phyloP scores from a whole-genome alignment of 2,888 invertebrate genomes.

The Teleiodes luculella region DNA sequence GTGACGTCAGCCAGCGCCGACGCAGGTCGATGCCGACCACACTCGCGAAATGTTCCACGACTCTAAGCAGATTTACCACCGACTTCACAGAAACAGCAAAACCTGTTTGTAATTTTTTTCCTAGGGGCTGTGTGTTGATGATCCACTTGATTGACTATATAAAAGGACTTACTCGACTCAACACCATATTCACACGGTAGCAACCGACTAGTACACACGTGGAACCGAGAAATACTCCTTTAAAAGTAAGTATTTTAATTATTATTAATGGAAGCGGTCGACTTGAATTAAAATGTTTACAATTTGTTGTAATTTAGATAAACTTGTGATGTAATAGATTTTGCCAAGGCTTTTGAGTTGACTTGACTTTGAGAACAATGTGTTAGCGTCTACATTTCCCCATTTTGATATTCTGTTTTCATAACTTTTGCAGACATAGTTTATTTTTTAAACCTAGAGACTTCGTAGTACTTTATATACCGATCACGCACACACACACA shows the following conservation, averaged over 20 bases:
- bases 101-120: conserved; percentile 15
- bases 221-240: neutral
- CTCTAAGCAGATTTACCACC: conserved; percentile 12
- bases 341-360: too few relatives aligned
- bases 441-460: too few relatives aligned
- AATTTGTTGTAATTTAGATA: too few relatives aligned
- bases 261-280: neutral
- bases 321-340: too few relatives aligned
- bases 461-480: too few relatives aligned
- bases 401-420: too few relatives aligned
- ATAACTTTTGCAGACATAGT: too few relatives aligned
- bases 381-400: too few relatives aligned
- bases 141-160: conserved; percentile 14
- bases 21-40: neutral
- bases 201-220: conserved; percentile 6
- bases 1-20: neutral
- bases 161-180: neutral
- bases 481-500: too few relatives aligned
- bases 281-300: neutral
- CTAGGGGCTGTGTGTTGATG: conserved; percentile 6
- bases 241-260: conserved; percentile 1
- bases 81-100: conserved; percentile 13
- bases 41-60: conserved; percentile 13
- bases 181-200: conserved; percentile 3
- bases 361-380: too few relatives aligned